Evolutionary conservation across 2,888 invertebrate species (phyloP).

Genomic region (Argynnis bischoffii): DNA sequence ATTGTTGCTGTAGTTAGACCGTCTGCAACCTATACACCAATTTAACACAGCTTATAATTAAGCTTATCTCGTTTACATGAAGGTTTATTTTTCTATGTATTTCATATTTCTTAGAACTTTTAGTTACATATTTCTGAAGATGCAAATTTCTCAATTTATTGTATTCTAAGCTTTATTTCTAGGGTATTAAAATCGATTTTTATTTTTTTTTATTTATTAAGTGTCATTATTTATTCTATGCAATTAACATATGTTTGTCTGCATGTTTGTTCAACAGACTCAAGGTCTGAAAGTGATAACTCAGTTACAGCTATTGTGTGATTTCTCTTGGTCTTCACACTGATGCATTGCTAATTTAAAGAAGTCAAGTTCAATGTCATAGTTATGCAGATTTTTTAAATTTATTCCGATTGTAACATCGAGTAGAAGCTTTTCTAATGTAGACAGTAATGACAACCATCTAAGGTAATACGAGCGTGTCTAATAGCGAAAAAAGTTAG

Average conservation of each 20-base stretch:
- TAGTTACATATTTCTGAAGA: background rate
- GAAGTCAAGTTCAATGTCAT: slow-evolving; percentile 29
- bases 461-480: no score
- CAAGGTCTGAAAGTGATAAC: slow-evolving; percentile 54
- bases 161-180: background rate
- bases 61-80: background rate
- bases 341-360: slow-evolving; percentile 17
- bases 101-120: background rate
- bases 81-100: background rate
- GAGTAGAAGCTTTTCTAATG: no score
- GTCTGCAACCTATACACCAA: background rate
- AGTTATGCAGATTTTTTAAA: slow-evolving; percentile 7
- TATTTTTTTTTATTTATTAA: slow-evolving; percentile 2
- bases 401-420: background rate
- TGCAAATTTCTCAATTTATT: background rate
- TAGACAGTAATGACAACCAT: no score
- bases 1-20: slow-evolving; percentile 3
- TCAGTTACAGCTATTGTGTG: slow-evolving; percentile 47
- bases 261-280: slow-evolving; percentile 40
- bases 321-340: slow-evolving; percentile 19
- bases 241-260: slow-evolving; percentile 49
- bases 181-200: background rate
- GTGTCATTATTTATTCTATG: slow-evolving; percentile 33
- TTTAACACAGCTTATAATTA: background rate
- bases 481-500: no score